phyloP scores from a whole-genome alignment of 2,797 vertebrate genomes.

The Triplophysa yarkandensis region DNA sequence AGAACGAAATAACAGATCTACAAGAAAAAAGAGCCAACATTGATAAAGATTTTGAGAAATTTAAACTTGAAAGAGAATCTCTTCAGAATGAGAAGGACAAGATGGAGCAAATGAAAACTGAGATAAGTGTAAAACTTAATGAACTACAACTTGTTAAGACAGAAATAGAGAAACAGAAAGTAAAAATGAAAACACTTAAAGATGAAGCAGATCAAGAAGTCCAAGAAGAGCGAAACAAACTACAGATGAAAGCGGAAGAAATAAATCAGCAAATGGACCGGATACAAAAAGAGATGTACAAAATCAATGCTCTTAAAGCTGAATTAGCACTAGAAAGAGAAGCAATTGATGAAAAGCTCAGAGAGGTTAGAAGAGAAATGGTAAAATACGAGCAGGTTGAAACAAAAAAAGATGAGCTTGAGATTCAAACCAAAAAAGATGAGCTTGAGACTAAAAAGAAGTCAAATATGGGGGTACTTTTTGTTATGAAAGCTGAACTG shows the following conservation, averaged over 20 bases:
- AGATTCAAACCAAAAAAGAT: conserved; percentile 24
- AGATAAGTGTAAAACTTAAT: not conserved
- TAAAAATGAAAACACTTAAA: conserved; percentile 6
- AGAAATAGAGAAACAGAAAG: conserved; percentile 25
- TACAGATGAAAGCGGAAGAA: conserved; percentile 18
- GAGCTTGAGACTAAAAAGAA: conserved; percentile 23
- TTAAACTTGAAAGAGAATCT: conserved; percentile 1
- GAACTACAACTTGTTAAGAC: conserved; percentile 9
- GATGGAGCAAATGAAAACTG: not conserved
- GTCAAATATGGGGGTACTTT: conserved; percentile 1
- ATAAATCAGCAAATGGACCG: not conserved
- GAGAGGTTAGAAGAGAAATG: conserved; percentile 2
- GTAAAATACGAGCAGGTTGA: conserved; percentile 1
- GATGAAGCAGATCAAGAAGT: not conserved
- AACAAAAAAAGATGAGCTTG: conserved; percentile 35
- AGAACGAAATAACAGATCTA: not conserved
- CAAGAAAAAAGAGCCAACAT: conserved; percentile 6
- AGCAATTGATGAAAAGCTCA: conserved; percentile 20
- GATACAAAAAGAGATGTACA: conserved; percentile 9
- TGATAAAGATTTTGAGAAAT: not conserved
- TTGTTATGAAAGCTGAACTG: not conserved
- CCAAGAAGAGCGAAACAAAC: not conserved
- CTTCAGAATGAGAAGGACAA: conserved; percentile 5
- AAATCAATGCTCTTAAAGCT: not conserved
- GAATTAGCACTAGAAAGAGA: conserved; percentile 22